Percentiles rank a stretch among this genome's conserved stretches.
Conservation (phyloP, 2,113 vertebrate genomes). For the Carassius gibelio region DNA sequence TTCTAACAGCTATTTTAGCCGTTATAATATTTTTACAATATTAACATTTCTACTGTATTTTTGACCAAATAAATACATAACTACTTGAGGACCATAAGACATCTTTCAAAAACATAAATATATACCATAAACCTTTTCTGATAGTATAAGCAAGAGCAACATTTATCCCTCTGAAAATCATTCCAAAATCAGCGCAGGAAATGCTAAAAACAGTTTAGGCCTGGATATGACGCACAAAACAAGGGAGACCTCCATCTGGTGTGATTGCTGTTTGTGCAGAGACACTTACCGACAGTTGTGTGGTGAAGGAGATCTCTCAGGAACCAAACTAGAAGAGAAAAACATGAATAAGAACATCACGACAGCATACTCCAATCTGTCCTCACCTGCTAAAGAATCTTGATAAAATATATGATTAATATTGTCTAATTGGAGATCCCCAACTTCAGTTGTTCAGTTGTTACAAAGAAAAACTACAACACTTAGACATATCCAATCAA, state of each 20-base stretch:
- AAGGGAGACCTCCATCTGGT: background rate
- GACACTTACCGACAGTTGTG: slow-evolving; percentile 47
- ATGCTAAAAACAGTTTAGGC: background rate
- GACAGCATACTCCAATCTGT: background rate
- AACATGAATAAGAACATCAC: slow-evolving; percentile 4
- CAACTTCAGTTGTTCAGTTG: background rate
- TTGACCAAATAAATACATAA: too few species aligned
- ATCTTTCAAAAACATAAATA: too few species aligned
- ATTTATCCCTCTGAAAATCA: background rate
- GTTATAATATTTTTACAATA: too few species aligned
- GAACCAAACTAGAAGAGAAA: slow-evolving; percentile 46
- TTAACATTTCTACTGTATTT: too few species aligned
- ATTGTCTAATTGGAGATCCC: background rate
- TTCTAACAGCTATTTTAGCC: too few species aligned
- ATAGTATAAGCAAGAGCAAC: too few species aligned
- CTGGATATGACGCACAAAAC: background rate
- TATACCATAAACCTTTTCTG: too few species aligned
- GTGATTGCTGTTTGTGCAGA: background rate
- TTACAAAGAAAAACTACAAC: background rate
- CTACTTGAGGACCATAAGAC: too few species aligned
- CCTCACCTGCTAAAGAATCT: background rate
- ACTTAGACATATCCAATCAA: background rate
- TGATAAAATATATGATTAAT: background rate
- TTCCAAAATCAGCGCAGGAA: background rate
- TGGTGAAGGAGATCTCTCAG: slow-evolving; percentile 41